phyloP scores from a whole-genome alignment of 2,888 invertebrate genomes.

The Agonopterix heracliana region DNA sequence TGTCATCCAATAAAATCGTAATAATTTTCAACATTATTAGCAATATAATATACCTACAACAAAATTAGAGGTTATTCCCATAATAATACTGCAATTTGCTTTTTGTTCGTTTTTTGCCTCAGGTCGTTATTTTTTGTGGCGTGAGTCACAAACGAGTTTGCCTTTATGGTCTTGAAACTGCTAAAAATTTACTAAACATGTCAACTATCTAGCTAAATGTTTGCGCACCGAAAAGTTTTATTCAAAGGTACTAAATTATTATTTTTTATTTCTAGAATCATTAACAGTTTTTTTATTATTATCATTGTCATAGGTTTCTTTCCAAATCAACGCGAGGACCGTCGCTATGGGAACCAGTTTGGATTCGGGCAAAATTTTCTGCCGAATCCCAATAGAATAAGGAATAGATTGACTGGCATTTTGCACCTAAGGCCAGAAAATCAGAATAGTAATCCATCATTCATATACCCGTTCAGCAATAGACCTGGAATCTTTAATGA shows the following conservation, averaged over 20 bases:
- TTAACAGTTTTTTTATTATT: not conserved
- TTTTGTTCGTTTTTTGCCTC: conserved; percentile 3
- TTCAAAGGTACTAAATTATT: too few species aligned
- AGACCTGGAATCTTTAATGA: conserved; percentile 18
- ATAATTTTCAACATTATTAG: too few species aligned
- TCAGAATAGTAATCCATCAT: conserved; percentile 17
- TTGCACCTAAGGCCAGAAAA: conserved; percentile 23
- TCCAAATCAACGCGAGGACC: conserved; percentile 29
- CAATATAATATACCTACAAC: not conserved
- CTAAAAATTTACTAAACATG: too few species aligned
- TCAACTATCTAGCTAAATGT: too few species aligned
- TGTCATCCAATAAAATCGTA: too few species aligned
- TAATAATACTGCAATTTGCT: conserved; percentile 2
- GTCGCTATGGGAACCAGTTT: conserved; percentile 22
- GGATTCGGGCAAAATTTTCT: conserved; percentile 21
- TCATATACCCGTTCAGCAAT: conserved; percentile 19
- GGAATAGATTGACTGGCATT: conserved; percentile 25
- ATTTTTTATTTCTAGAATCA: too few species aligned
- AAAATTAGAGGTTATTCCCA: not conserved
- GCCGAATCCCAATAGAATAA: conserved; percentile 25
- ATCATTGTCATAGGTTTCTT: conserved; percentile 24
- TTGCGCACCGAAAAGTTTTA: too few species aligned
- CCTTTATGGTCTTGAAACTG: too few species aligned
- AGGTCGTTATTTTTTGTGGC: not conserved
- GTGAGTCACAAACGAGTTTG: conserved; percentile 8